phyloP scores from a whole-genome alignment of 2,888 invertebrate species.

The Morpho achilles region DNA sequence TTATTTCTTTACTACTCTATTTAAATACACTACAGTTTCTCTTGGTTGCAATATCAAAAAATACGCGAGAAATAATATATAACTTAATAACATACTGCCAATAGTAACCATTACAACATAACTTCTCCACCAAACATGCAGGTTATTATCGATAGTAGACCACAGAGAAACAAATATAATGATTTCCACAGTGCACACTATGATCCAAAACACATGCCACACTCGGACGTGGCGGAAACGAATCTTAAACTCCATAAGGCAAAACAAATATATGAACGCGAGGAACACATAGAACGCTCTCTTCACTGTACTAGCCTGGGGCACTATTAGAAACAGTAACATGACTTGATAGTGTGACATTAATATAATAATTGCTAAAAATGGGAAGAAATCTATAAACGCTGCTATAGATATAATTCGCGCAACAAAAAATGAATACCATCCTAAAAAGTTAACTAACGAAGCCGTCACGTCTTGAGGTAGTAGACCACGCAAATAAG shows the following conservation, averaged over 20 bases:
- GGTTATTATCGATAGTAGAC: conserved; percentile 66
- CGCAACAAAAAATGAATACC: conserved; percentile 87
- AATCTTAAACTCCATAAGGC: conserved; percentile 88
- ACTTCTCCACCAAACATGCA: conserved; percentile 85
- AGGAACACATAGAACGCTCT: conserved; percentile 83
- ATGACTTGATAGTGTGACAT: conserved; percentile 83
- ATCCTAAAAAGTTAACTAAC: conserved; percentile 84
- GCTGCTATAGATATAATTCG: conserved; percentile 84
- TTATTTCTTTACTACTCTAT: conserved; percentile 15
- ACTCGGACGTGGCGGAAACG: conserved; percentile 85
- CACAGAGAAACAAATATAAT: conserved; percentile 84
- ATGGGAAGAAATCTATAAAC: conserved; percentile 83
- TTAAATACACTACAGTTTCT: conserved; percentile 70
- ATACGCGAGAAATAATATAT: conserved; percentile 81
- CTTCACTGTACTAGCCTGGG: conserved; percentile 77
- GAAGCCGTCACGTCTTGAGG: conserved; percentile 87
- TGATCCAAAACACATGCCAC: conserved; percentile 84
- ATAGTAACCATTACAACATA: conserved; percentile 82
- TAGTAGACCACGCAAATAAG: conserved; percentile 82
- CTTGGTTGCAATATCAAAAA: conserved; percentile 81
- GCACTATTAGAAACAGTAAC: conserved; percentile 82
- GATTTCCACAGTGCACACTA: conserved; percentile 83
- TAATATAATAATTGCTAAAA: conserved; percentile 79
- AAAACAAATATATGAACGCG: conserved; percentile 86
- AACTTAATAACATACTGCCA: conserved; percentile 78